A percentile compares a stretch with the other conserved stretches of the same genome.
phyloP scores from a whole-genome alignment of 2,888 invertebrate genomes.

The Lepidocyrtoides sp. region DNA sequence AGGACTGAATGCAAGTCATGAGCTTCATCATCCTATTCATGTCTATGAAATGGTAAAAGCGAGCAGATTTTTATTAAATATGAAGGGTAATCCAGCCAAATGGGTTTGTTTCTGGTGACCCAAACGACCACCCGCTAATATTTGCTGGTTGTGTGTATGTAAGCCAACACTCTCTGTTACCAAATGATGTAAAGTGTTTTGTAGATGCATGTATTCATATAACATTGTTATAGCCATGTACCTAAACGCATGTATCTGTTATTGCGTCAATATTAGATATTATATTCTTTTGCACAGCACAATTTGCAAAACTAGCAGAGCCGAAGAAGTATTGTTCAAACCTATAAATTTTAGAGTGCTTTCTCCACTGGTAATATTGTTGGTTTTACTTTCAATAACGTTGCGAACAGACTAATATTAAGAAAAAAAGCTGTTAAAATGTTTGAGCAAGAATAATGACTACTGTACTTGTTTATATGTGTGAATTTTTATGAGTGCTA shows the following conservation, averaged over 20 bases:
- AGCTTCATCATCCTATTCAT: background rate
- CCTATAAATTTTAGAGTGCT: background rate
- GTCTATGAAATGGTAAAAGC: background rate
- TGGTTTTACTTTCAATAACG: background rate
- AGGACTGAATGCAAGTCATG: too few relatives aligned
- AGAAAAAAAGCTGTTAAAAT: background rate
- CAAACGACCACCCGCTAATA: background rate
- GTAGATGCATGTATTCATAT: background rate
- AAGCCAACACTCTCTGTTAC: background rate
- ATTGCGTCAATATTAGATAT: background rate
- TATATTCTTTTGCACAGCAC: background rate
- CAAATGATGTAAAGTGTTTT: background rate
- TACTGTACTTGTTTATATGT: background rate
- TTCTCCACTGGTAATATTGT: background rate
- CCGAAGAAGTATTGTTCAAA: background rate
- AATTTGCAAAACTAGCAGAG: background rate
- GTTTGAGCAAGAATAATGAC: slow-evolving; percentile 11
- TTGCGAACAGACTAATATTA: background rate
- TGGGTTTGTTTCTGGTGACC: slow-evolving; percentile 2
- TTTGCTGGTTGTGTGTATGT: background rate
- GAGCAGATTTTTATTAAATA: background rate
- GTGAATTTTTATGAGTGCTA: slow-evolving; percentile 24
- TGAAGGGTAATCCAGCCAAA: slow-evolving; percentile 7
- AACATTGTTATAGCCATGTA: background rate
- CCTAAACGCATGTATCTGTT: background rate